These are phyloP conservation scores for Narcine bancroftii DNA, from an alignment of 2,113 vertebrate genomes.

Conservation along the genomic window DNA sequence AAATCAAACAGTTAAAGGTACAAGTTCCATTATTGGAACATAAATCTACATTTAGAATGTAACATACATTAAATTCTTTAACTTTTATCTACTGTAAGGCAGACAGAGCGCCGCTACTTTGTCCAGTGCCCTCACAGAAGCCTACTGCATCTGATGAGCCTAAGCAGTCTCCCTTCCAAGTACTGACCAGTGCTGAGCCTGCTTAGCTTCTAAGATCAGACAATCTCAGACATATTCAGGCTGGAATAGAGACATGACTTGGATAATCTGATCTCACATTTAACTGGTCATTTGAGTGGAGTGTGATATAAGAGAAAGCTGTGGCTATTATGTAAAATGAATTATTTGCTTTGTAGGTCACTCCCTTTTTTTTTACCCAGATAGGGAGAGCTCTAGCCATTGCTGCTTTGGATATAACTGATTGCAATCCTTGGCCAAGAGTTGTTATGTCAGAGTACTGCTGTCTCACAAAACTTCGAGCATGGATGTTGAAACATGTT, in stretches of 20 bases:
- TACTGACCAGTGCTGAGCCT: no score
- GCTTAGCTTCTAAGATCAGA: no score
- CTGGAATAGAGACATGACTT: background rate
- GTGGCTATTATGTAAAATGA: background rate
- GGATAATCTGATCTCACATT: background rate
- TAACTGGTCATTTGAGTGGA: no score
- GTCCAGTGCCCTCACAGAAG: no score
- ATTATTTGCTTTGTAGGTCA: background rate
- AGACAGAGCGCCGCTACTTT: no score
- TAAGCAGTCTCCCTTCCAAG: no score
- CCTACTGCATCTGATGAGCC: no score
- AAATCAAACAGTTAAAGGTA: background rate
- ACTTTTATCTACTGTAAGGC: no score
- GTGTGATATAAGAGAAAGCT: background rate
- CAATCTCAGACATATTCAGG: no score
- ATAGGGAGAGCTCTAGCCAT: constrained; percentile 82
- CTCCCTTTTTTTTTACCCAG: constrained; percentile 52
- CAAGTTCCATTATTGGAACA: no score
- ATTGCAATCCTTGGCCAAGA: constrained; percentile 87
- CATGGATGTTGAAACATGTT: constrained; percentile 84
- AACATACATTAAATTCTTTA: no score
- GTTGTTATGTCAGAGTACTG: constrained; percentile 84
- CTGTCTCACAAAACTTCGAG: constrained; percentile 78
- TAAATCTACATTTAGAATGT: no score
- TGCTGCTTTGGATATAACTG: constrained; percentile 83